Base-by-base conservation (phyloP, 2,888 invertebrate species). In the Diarsia rubi region DNA sequence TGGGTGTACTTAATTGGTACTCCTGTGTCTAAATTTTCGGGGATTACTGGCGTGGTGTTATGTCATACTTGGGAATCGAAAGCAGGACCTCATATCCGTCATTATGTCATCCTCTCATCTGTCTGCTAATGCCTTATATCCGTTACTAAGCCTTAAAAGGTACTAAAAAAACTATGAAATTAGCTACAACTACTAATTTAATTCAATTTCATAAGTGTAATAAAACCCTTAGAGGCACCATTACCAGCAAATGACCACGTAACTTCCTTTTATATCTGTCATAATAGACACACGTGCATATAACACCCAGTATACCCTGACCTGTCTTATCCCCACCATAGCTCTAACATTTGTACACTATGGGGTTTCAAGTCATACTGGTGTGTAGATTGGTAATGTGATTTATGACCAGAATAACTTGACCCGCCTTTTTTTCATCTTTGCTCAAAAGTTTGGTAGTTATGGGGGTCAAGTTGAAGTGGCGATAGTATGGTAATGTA, bases 401-500 rank as follows among this genome's bases (percentile, higher is more conserved):
- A 91, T 31, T 54, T 11, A 0, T 0, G 8, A 0, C 37, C 21
- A 47, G 37, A 37, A 27, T 59, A 47, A 27, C 21, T 37, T 54
- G 71, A 87, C 78, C 88, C 72, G 21, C 79, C 3, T 3, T 47
- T 54, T 31, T n/a, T 42, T 67, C 63, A 85, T 52, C 76, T 76
- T 62, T 74, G 44, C 69, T 64, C 47, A 8, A 11, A 44, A 21
- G 9, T 42, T 37, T 64, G 47, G 63, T 47, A 60, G 59, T 45
- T 6, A 69, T 63, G 67, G 82, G 73, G 90, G 75, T 90, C 92
- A 87, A 49, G 69, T 68, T 84, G 83, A n/a, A 71, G 5, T 90
- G 91, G 94, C 88, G 64, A 49, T 12, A 71, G 75, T 78, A 78
- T 82, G 89, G 94, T 93, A 93, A 94, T 89, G 90, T 89, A 91